Evolutionary conservation across 2,888 invertebrate genomes (phyloP).

Genomic region (Latrodectus hesperus): DNA sequence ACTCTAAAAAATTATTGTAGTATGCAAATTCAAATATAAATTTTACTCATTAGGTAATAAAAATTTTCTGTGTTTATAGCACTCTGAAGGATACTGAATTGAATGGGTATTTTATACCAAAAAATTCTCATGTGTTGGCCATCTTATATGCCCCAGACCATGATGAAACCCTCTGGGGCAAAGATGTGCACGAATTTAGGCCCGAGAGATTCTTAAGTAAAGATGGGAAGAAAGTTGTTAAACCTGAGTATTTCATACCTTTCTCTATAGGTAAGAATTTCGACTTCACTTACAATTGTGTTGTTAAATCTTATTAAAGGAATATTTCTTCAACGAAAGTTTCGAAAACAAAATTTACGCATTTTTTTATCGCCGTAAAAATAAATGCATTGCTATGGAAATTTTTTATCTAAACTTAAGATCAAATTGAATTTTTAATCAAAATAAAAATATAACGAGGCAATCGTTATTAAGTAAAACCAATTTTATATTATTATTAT

Average conservation of each 20-base stretch:
- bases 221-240: constrained; percentile 46
- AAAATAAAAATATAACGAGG: too few species aligned
- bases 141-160: constrained; percentile 52
- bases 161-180: constrained; percentile 57
- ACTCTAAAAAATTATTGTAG: too few species aligned
- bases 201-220: constrained; percentile 60
- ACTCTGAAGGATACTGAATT: constrained; percentile 53
- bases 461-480: too few species aligned
- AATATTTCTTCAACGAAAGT: neutral
- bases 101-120: constrained; percentile 58
- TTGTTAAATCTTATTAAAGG: too few species aligned
- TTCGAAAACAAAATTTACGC: neutral
- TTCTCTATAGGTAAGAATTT: constrained; percentile 69
- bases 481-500: too few species aligned
- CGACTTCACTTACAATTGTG: too few species aligned
- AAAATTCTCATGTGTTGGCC: constrained; percentile 36
- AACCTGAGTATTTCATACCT: constrained; percentile 70
- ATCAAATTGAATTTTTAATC: too few species aligned
- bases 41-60: too few species aligned
- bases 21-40: too few species aligned
- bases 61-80: constrained; percentile 3
- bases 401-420: too few species aligned
- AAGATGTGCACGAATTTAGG: constrained; percentile 37
- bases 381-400: neutral
- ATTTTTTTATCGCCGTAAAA: neutral